These are phyloP conservation scores for Dromaius novaehollandiae DNA, from an alignment of 2,113 vertebrate species.

Conservation along the genomic window DNA sequence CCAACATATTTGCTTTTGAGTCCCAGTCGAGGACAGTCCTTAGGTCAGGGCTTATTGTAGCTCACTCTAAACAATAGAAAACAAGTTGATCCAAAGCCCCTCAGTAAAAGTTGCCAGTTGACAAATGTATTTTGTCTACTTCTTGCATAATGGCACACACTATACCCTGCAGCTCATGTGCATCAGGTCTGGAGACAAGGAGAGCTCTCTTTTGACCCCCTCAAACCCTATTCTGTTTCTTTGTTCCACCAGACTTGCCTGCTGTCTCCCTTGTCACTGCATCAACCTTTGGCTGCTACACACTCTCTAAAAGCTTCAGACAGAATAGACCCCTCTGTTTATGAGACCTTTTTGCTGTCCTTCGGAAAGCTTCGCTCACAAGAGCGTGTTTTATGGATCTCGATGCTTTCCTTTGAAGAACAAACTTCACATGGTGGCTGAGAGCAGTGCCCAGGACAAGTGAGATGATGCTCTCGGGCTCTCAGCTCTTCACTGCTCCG, in stretches of 20 bases:
- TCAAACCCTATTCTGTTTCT: fast-evolving
- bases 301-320: neutral
- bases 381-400: neutral
- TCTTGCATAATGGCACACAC: neutral
- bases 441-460: neutral
- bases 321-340: neutral
- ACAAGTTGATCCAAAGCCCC: neutral
- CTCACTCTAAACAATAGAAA: neutral
- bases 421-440: neutral
- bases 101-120: neutral
- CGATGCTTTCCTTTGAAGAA: neutral
- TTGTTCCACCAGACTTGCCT: fast-evolving
- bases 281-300: neutral
- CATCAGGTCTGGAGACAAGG: neutral
- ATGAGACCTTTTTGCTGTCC: neutral
- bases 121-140: neutral
- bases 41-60: neutral
- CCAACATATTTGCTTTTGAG: neutral
- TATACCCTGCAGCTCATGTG: neutral
- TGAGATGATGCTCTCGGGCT: neutral
- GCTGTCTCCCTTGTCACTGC: neutral
- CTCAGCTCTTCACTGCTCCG: neutral
- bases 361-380: neutral
- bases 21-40: neutral
- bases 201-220: neutral